Conservation (phyloP, 2,113 vertebrate genomes). For the Pseudolaguvia tuberculata region DNA sequence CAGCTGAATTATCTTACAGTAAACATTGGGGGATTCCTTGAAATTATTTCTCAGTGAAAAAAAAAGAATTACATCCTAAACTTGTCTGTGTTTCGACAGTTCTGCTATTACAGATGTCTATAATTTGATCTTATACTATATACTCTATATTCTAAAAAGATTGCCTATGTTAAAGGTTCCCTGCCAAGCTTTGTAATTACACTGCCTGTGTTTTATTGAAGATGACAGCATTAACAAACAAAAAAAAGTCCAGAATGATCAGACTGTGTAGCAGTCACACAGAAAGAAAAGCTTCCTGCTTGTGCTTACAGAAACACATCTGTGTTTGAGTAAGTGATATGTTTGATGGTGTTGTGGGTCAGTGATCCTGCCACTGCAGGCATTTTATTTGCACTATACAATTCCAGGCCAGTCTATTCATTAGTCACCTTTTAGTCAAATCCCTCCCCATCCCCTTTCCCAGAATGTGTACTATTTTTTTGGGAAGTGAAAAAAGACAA, state of each 20-base stretch:
- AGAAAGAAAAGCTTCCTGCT: background rate
- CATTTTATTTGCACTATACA: constrained; percentile 33
- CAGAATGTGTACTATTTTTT: constrained; percentile 28
- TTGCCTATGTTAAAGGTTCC: background rate
- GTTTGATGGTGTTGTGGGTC: background rate
- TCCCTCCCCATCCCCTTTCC: constrained; percentile 31
- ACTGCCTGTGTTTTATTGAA: constrained; percentile 9
- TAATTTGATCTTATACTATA: background rate
- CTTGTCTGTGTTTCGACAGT: background rate
- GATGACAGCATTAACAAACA: background rate
- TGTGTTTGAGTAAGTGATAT: background rate
- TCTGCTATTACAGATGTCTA: constrained; percentile 1
- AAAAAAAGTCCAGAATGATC: background rate
- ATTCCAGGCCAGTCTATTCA: constrained; percentile 37
- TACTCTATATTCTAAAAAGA: background rate
- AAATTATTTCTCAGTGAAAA: constrained; percentile 1
- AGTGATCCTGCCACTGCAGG: background rate
- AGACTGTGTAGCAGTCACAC: background rate
- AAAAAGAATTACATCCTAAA: background rate
- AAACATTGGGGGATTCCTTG: background rate
- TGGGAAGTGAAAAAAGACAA: constrained; percentile 66
- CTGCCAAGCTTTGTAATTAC: constrained; percentile 1
- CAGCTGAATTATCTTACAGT: background rate
- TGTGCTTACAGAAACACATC: constrained; percentile 1
- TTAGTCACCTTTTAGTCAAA: constrained; percentile 64